These are phyloP conservation scores for Muntiacus muntjak DNA, from an alignment of 2,113 vertebrate species.

Conservation along the genomic window DNA sequence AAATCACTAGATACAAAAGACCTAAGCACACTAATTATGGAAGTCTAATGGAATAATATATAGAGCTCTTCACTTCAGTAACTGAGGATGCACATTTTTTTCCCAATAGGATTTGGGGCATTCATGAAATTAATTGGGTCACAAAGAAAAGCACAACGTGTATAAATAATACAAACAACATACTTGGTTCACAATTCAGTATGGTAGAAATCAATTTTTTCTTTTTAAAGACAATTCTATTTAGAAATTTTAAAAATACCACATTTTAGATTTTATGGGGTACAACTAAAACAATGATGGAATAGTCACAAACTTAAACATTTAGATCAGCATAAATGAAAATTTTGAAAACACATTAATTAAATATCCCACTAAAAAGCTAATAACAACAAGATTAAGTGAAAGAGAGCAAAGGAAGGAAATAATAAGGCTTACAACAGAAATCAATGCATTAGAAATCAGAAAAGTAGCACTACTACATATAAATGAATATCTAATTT, in stretches of 20 bases:
- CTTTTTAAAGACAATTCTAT: not conserved
- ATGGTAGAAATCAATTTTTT: not conserved
- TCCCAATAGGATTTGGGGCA: not conserved
- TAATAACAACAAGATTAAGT: not conserved
- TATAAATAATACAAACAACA: not conserved
- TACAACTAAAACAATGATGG: not conserved
- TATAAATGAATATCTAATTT: not conserved
- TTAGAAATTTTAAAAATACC: not conserved
- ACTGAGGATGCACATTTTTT: not conserved
- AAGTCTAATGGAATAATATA: not conserved
- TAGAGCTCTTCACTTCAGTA: not conserved
- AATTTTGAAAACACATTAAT: not conserved
- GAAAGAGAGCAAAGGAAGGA: not conserved
- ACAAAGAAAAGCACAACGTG: not conserved
- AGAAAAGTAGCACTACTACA: not conserved
- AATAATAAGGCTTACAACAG: not conserved
- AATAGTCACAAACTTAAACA: not conserved
- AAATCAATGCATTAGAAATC: not conserved
- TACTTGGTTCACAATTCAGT: not conserved
- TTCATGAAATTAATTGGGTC: not conserved
- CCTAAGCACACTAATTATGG: not conserved
- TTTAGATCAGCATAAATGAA: not conserved
- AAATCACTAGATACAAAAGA: not conserved
- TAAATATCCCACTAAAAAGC: not conserved
- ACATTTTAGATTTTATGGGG: not conserved